Percentiles rank a stretch among this genome's conserved stretches.
Evolutionary conservation across 2,113 vertebrate species (phyloP).

Genomic region (Notothenia rossii): DNA sequence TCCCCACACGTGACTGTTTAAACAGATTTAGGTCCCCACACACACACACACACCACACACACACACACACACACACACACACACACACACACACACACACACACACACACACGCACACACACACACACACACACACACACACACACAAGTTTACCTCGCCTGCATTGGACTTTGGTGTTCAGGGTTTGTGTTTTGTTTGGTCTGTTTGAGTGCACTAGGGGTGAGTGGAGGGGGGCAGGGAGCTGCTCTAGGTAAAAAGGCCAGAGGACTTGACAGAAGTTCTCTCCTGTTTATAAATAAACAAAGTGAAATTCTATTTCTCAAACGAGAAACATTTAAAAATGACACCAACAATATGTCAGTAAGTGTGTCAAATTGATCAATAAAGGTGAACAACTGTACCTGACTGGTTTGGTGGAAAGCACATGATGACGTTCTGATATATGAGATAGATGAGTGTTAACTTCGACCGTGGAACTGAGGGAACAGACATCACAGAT

Average conservation of each 20-base stretch:
- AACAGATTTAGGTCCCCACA: too few relatives aligned
- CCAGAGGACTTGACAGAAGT: constrained; percentile 70
- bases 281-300: constrained; percentile 53
- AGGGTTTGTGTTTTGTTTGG: constrained; percentile 74
- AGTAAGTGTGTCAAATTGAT: background rate
- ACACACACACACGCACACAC: constrained; percentile 3
- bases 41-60: too few relatives aligned
- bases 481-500: constrained; percentile 25
- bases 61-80: background rate
- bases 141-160: constrained; percentile 82
- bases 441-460: constrained; percentile 1
- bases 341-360: background rate
- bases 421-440: background rate
- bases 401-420: constrained; percentile 44
- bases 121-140: background rate
- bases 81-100: background rate
- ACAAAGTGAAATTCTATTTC: constrained; percentile 2
- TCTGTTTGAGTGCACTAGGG: constrained; percentile 69
- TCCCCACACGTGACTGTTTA: too few relatives aligned
- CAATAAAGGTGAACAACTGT: too few relatives aligned
- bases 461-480: constrained; percentile 18
- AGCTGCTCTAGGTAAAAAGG: constrained; percentile 66
- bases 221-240: constrained; percentile 65
- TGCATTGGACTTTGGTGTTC: constrained; percentile 70
- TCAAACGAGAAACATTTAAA: background rate